phyloP scores from a whole-genome alignment of 2,797 vertebrate genomes.

The Delichon dasypus region DNA sequence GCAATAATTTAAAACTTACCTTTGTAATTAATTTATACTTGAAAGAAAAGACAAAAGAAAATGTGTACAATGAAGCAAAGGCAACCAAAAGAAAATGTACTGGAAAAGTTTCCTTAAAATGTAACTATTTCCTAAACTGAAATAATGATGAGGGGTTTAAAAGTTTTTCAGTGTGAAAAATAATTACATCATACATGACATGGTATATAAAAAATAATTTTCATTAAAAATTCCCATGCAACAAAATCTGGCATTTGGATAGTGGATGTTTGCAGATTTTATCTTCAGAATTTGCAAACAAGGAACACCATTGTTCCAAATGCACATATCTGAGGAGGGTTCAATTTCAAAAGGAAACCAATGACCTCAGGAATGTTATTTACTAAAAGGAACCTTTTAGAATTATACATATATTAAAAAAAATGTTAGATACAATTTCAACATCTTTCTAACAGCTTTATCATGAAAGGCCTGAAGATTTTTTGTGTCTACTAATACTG shows the following conservation, averaged over 20 bases:
- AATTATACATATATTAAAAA: neutral
- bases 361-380: neutral
- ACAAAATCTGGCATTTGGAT: neutral
- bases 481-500: neutral
- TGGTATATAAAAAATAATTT: neutral
- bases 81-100: neutral
- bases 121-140: neutral
- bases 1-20: neutral
- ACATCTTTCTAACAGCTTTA: neutral
- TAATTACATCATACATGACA: neutral
- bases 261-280: neutral
- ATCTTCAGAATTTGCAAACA: neutral
- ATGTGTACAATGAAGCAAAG: neutral
- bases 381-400: neutral
- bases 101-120: neutral
- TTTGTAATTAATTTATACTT: neutral
- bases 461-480: neutral
- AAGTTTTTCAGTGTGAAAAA: neutral
- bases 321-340: neutral
- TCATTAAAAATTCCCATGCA: neutral
- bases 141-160: neutral
- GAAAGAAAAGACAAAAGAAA: neutral
- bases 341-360: neutral
- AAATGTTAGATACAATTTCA: neutral
- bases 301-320: neutral